A percentile compares a stretch with the other conserved stretches of the same genome.
Evolutionary conservation across 2,113 vertebrate genomes (phyloP).

Genomic region (Pelecanus crispus): DNA sequence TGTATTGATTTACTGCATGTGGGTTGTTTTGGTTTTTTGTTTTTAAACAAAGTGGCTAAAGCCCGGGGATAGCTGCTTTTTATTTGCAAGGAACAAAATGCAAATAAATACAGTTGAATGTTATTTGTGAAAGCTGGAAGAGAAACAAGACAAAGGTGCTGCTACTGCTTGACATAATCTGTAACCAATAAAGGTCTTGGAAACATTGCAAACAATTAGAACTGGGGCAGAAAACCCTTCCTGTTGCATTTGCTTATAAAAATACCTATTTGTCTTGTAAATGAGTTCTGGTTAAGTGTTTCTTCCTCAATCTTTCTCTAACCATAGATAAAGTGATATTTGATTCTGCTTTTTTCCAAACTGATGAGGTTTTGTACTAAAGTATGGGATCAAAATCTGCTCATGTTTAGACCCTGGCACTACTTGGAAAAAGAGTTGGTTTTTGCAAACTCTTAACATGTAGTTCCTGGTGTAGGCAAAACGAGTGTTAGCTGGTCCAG

Average conservation of each 20-base stretch:
- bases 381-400: background rate
- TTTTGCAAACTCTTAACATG: background rate
- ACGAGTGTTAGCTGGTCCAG: background rate
- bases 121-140: background rate
- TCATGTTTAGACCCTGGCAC: background rate
- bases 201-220: background rate
- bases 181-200: background rate
- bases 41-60: background rate
- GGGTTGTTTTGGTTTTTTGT: background rate
- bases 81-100: background rate
- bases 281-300: background rate
- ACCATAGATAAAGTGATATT: background rate
- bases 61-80: background rate
- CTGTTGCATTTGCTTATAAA: background rate
- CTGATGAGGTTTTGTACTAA: background rate
- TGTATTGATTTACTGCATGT: background rate
- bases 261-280: background rate
- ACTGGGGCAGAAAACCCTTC: background rate
- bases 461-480: background rate
- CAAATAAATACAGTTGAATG: background rate
- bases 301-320: background rate
- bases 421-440: background rate
- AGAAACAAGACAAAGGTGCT: background rate
- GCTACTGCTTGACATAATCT: background rate
- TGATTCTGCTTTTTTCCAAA: background rate